These are phyloP conservation scores for Celastrina argiolus DNA, from an alignment of 2,888 invertebrate species.

Conservation along the genomic window DNA sequence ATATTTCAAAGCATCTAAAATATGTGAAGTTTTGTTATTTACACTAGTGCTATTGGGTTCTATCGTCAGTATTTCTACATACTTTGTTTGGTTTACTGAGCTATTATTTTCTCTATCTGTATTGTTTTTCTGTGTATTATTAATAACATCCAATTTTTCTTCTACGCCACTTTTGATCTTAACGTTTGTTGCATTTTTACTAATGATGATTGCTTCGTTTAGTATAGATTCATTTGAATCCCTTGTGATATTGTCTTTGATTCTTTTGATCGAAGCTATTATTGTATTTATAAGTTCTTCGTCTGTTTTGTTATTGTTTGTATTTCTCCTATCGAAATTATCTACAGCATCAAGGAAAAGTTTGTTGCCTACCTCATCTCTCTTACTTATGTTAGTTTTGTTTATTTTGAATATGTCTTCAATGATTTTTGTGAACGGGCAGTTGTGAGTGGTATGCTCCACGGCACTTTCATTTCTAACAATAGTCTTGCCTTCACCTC, in stretches of 20 bases:
- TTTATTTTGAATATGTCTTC: slow-evolving; percentile 66
- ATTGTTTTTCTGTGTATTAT: slow-evolving; percentile 26
- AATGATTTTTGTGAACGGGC: slow-evolving; percentile 63
- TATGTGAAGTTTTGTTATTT: slow-evolving; percentile 51
- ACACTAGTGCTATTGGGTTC: slow-evolving; percentile 58
- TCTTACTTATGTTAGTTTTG: slow-evolving; percentile 41
- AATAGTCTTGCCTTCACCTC: slow-evolving; percentile 36
- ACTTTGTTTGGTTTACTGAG: slow-evolving; percentile 44
- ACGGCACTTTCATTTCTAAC: slow-evolving; percentile 32
- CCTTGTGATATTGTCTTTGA: slow-evolving; percentile 58
- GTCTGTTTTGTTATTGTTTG: slow-evolving; percentile 47
- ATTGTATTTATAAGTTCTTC: slow-evolving; percentile 63
- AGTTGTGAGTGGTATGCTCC: slow-evolving; percentile 49
- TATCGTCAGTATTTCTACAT: slow-evolving; percentile 62
- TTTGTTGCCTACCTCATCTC: slow-evolving; percentile 73
- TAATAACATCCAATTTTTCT: slow-evolving; percentile 48
- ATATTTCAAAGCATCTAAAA: slow-evolving; percentile 66
- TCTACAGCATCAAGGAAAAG: slow-evolving; percentile 78
- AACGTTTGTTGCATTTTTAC: slow-evolving; percentile 35
- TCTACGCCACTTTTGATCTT: slow-evolving; percentile 59
- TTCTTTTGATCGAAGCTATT: slow-evolving; percentile 65
- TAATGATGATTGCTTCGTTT: slow-evolving; percentile 64
- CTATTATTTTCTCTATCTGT: slow-evolving; percentile 29
- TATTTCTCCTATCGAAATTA: slow-evolving; percentile 51
- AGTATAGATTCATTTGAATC: slow-evolving; percentile 44